These are phyloP conservation scores for Eriosoma lanigerum DNA, from an alignment of 1,140 invertebrate genomes.

Conservation along the genomic window DNA sequence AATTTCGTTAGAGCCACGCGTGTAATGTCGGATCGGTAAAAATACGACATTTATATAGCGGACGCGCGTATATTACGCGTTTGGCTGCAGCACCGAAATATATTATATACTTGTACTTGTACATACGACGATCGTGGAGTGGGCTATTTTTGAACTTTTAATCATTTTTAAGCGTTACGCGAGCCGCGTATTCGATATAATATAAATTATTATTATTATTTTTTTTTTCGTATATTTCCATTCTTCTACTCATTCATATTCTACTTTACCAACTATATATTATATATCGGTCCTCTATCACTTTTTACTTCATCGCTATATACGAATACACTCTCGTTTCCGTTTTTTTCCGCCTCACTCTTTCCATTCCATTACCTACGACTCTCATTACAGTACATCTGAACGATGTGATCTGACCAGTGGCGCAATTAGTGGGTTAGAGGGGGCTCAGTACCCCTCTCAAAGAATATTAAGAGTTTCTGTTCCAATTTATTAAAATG, in stretches of 20 bases:
- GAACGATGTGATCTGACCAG: no score
- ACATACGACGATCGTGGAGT: background rate
- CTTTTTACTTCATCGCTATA: background rate
- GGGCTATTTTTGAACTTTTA: constrained; percentile 19
- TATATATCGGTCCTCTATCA: background rate
- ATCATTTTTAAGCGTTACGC: constrained; percentile 2
- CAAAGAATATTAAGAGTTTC: no score
- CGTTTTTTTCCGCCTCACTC: no score
- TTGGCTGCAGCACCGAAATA: constrained; percentile 1
- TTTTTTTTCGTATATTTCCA: no score
- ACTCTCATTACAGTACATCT: no score
- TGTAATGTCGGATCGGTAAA: constrained; percentile 14
- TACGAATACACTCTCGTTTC: background rate
- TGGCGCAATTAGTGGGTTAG: no score
- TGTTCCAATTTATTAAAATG: no score
- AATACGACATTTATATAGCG: background rate
- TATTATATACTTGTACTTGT: background rate
- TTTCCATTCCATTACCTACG: no score
- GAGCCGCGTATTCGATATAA: background rate
- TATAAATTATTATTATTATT: constrained; percentile 13
- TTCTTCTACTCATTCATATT: no score
- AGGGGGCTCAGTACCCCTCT: no score
- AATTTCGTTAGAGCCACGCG: background rate
- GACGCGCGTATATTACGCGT: background rate
- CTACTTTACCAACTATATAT: background rate